These are phyloP conservation scores for Megaptera novaeangliae DNA, from an alignment of 2,113 vertebrate genomes.

Conservation along the genomic window DNA sequence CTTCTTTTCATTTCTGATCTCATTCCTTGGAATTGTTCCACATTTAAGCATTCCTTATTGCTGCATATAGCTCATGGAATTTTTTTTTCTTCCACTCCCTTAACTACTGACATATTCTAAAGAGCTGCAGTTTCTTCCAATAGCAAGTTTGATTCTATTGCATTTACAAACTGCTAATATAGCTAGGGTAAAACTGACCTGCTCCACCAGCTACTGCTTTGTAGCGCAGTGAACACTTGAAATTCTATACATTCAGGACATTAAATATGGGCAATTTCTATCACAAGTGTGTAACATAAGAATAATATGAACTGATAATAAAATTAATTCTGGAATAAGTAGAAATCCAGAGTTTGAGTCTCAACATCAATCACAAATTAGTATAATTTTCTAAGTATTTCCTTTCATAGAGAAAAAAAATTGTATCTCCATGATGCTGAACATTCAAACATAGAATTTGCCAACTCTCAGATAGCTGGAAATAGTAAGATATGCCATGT, in stretches of 20 bases:
- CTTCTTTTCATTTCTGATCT: conserved; percentile 34
- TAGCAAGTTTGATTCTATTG: neutral
- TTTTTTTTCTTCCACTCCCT: neutral
- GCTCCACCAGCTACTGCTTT: neutral
- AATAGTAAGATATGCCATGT: neutral
- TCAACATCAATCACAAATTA: conserved; percentile 26
- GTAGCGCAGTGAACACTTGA: neutral
- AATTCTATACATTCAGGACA: neutral
- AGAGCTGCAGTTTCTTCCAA: conserved; percentile 28
- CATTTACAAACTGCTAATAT: neutral
- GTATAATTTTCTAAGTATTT: conserved; percentile 46
- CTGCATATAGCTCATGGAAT: conserved; percentile 35
- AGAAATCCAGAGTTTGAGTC: neutral
- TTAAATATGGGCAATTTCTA: neutral
- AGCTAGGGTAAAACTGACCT: neutral
- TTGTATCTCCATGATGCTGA: neutral
- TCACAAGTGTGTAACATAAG: neutral
- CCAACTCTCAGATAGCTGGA: neutral
- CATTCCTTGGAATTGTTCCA: conserved; percentile 50
- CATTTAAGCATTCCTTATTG: conserved; percentile 29
- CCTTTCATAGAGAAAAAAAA: neutral
- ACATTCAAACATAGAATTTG: neutral
- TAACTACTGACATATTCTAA: conserved; percentile 18
- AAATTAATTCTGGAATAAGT: conserved; percentile 2
- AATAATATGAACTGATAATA: neutral